Evolutionary conservation across 1,140 invertebrate species (phyloP), one percentile per base, ranked within the genome.

Genomic region (Schlechtendalia chinensis): DNA sequence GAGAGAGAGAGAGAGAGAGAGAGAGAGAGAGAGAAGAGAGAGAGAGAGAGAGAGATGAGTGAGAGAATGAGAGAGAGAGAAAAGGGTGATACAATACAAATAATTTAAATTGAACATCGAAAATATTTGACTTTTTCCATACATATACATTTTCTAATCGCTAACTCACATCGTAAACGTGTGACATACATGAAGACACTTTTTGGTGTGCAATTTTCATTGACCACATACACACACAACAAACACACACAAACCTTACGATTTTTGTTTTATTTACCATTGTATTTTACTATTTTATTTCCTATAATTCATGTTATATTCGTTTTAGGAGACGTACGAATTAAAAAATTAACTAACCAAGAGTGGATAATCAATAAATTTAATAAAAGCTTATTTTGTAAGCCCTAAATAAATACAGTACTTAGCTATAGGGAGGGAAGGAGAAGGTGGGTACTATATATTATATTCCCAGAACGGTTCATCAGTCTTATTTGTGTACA

Each of bases 401-500:
- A n/a, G n/a, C n/a, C 19, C n/a, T 77, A 77, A 58, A 24, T 77
- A 77, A 74, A 58, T 24, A 77, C 22, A 58, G n/a, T 59, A 77
- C 56, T 58, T 77, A 39, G n/a, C 16, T 77, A 77, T 39, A 39
- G 32, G 32, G n/a, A n/a, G 32, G 32, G 32, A 39, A 39, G 32
- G 32, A 39, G 32, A 39, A 39, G 8, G 32, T 39, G 32, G 22
- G 54, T 47, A 45, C 59, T 50, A 14, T 50, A 14, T 39, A 39
- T 39, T 39, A 39, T 39, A 77, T 77, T 22, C 56, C 74, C 11
- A 77, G 14, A 77, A 24, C 39, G 12, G 56, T 59, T 59, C 74
- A 59, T 77, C 74, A 77, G 74, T 77, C 74, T 77, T 77, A 77
- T 77, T 22, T 45, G 74, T 54, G 22, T 77, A 45, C 32, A 77